Evolutionary conservation across 2,113 vertebrate genomes (phyloP).

Genomic region (Laterallus jamaicensis): DNA sequence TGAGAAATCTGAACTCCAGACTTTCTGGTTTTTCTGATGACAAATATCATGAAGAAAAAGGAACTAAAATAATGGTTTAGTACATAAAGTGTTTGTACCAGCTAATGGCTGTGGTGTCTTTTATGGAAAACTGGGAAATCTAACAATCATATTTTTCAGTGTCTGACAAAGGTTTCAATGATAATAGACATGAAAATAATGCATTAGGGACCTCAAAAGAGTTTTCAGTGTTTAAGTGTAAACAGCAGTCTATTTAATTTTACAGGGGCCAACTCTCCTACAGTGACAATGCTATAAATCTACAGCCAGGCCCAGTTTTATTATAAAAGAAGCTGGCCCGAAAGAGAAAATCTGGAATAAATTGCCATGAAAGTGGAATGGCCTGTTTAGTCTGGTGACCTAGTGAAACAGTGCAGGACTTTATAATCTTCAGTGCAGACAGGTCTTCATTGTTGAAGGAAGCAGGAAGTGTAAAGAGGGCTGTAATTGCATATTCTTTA

Average conservation of each 20-base stretch:
- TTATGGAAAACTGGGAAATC: background rate
- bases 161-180: background rate
- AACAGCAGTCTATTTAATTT: background rate
- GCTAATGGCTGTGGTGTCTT: background rate
- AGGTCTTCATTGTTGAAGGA: slow-evolving; percentile 62
- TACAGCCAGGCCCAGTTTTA: background rate
- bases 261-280: background rate
- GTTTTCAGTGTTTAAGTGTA: background rate
- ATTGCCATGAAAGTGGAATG: slow-evolving; percentile 25
- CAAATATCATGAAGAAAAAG: slow-evolving; percentile 3
- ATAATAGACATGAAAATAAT: background rate
- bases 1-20: slow-evolving; percentile 64
- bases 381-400: slow-evolving; percentile 59
- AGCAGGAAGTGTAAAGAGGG: slow-evolving; percentile 63
- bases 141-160: background rate
- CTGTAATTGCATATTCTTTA: slow-evolving; percentile 67
- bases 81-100: background rate
- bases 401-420: slow-evolving; percentile 50
- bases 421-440: slow-evolving; percentile 61
- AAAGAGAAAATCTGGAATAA: slow-evolving; percentile 44
- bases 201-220: background rate
- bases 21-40: slow-evolving; percentile 69
- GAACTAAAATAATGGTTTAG: slow-evolving; percentile 4
- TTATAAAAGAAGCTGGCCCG: background rate
- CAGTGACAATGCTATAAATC: background rate